Evolutionary conservation across 2,113 vertebrate genomes (phyloP).

Genomic region (Barbus barbus): DNA sequence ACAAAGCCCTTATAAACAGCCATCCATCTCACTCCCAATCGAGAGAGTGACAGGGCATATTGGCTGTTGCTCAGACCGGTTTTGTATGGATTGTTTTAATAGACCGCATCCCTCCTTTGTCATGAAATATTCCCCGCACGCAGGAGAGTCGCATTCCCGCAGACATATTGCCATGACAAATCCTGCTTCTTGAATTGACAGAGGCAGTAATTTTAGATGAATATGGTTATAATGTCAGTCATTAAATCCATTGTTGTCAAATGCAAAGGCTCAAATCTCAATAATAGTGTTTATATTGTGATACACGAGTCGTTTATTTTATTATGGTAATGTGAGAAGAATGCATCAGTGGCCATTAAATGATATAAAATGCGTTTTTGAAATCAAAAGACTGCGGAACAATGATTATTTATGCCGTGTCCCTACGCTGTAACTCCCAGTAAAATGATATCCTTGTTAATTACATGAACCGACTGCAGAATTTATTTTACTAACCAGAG

Average conservation of each 20-base stretch:
- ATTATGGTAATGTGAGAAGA: conserved; percentile 24
- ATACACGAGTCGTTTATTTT: conserved; percentile 24
- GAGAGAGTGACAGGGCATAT: conserved; percentile 23
- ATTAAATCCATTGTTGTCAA: conserved; percentile 42
- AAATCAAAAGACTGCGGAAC: conserved; percentile 33
- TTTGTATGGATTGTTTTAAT: conserved; percentile 37
- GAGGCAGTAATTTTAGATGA: conserved; percentile 42
- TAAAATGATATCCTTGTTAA: conserved; percentile 44
- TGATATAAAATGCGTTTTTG: conserved; percentile 42
- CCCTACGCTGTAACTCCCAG: conserved; percentile 14
- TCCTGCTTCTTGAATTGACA: conserved; percentile 16
- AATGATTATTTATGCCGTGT: conserved; percentile 35
- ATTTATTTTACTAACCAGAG: conserved; percentile 26
- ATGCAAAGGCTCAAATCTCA: conserved; percentile 29
- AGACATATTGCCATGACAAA: conserved; percentile 35
- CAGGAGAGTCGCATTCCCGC: background rate
- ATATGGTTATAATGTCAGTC: conserved; percentile 45
- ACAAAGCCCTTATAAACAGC: conserved; percentile 16
- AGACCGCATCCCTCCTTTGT: conserved; percentile 24
- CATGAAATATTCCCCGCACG: conserved; percentile 40
- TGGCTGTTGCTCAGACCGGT: conserved; percentile 23
- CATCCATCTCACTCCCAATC: conserved; percentile 26
- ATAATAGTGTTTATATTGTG: conserved; percentile 40
- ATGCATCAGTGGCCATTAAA: conserved; percentile 37
- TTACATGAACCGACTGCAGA: conserved; percentile 48